phyloP scores from a whole-genome alignment of 2,888 invertebrate species.

The Rhagonycha lutea region DNA sequence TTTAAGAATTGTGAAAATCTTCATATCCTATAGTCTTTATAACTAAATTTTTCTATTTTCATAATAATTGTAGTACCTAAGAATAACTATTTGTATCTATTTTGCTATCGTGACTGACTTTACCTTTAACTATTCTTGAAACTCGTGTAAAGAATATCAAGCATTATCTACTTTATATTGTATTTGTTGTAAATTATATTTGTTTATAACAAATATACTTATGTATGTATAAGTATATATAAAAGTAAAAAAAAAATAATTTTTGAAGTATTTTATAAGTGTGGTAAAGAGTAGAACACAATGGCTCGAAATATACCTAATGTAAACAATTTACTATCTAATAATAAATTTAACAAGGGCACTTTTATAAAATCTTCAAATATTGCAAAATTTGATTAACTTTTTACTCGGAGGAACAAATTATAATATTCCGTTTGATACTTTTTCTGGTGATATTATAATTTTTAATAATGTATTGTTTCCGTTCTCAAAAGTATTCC shows the following conservation, averaged over 20 bases:
- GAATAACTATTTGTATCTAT: constrained; percentile 15
- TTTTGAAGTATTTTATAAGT: not conserved
- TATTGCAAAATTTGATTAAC: not conserved
- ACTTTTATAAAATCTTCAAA: not conserved
- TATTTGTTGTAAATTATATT: not conserved
- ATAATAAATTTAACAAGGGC: not conserved
- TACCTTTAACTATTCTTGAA: not conserved
- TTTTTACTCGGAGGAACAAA: no score
- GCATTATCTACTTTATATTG: not conserved
- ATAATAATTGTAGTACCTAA: constrained; percentile 5
- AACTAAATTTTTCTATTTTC: constrained; percentile 9
- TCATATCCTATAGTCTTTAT: constrained; percentile 72
- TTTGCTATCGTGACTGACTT: constrained; percentile 20
- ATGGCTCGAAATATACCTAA: not conserved
- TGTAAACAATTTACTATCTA: not conserved
- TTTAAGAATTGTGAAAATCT: constrained; percentile 91
- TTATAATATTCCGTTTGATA: no score
- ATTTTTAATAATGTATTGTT: no score
- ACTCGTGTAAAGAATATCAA: not conserved
- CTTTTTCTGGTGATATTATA: no score
- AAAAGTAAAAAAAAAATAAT: not conserved
- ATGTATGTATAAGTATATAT: not conserved
- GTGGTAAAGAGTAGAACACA: not conserved
- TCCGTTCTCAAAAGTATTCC: no score
- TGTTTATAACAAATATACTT: not conserved